Conservation (phyloP, 2,797 vertebrate genomes). For the Danio aesculapii region DNA sequence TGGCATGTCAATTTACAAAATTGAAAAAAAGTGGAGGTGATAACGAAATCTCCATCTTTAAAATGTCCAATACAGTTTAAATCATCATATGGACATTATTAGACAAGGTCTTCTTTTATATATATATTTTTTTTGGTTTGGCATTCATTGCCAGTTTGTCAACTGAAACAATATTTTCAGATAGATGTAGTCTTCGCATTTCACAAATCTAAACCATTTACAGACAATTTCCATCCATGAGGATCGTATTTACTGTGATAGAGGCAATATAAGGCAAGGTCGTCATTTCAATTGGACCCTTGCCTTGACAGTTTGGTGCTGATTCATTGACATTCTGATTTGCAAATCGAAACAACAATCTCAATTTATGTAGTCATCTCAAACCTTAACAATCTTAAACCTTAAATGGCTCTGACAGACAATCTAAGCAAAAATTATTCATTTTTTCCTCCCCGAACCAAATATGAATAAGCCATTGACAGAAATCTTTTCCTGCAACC, state of each 20-base stretch:
- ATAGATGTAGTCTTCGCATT: neutral
- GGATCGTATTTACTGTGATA: neutral
- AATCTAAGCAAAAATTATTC: slow-evolving; percentile 8
- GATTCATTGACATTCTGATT: neutral
- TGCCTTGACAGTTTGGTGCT: neutral
- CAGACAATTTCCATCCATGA: neutral
- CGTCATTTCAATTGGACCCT: neutral
- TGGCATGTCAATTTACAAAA: too few relatives aligned
- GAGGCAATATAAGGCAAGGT: neutral
- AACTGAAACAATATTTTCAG: neutral
- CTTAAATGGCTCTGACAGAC: slow-evolving; percentile 11
- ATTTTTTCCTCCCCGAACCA: slow-evolving; percentile 25
- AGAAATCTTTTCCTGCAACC: slow-evolving; percentile 4
- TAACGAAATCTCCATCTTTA: too few relatives aligned
- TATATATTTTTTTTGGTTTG: neutral
- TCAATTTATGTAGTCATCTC: neutral
- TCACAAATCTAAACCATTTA: neutral
- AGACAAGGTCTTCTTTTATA: neutral
- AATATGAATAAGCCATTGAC: slow-evolving; percentile 11
- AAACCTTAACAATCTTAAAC: neutral
- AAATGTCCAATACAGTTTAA: neutral
- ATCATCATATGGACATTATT: neutral
- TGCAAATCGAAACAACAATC: neutral
- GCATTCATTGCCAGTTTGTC: neutral
- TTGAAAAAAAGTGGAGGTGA: too few relatives aligned